phyloP scores from a whole-genome alignment of 2,888 invertebrate genomes.

The Plebejus anna region DNA sequence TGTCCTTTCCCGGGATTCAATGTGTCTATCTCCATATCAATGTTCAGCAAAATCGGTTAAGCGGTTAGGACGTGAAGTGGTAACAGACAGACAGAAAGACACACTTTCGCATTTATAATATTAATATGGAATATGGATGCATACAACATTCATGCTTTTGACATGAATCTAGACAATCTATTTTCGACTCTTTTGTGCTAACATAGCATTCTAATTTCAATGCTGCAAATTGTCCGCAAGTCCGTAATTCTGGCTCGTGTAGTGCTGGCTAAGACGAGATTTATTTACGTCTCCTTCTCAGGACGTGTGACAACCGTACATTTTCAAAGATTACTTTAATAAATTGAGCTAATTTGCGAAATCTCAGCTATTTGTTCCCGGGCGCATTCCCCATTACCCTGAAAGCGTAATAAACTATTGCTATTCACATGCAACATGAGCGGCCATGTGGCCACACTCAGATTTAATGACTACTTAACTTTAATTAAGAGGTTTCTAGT shows the following conservation, averaged over 20 bases:
- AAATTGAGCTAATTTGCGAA: slow-evolving; percentile 24
- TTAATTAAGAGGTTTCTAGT: no score
- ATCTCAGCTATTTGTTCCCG: slow-evolving; percentile 9
- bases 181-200: no score
- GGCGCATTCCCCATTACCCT: neutral
- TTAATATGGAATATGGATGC: no score
- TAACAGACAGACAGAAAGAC: no score
- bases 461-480: no score
- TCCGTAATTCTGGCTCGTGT: neutral
- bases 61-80: no score
- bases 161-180: no score
- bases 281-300: slow-evolving; percentile 44
- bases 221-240: neutral
- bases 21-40: no score
- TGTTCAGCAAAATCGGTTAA: no score
- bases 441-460: neutral
- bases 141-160: no score
- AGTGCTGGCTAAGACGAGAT: slow-evolving; percentile 54
- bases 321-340: slow-evolving; percentile 26
- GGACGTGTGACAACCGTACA: slow-evolving; percentile 20
- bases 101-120: no score
- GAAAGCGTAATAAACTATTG: neutral
- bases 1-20: no score
- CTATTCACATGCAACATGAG: neutral
- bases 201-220: neutral